Evolutionary conservation across 2,113 vertebrate genomes (phyloP).

Genomic region (Anguilla rostrata): DNA sequence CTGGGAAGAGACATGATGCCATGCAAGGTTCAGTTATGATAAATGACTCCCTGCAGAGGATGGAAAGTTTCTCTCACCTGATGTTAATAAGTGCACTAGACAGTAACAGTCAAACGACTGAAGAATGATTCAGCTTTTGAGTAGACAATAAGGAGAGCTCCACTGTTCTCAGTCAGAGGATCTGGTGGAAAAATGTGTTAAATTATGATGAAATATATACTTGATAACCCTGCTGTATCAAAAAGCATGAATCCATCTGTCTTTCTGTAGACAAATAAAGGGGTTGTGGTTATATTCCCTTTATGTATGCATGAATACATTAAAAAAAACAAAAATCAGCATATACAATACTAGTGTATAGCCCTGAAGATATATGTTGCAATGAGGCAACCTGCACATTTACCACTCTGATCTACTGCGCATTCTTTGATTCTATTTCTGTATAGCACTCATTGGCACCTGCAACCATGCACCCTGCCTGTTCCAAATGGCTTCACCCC

Average conservation of each 20-base stretch:
- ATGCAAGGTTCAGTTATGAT: background rate
- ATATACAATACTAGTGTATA: too few relatives aligned
- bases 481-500: too few relatives aligned
- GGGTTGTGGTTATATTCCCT: too few relatives aligned
- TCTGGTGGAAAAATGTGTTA: background rate
- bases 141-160: background rate
- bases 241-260: background rate
- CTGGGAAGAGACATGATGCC: background rate
- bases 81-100: constrained; percentile 3
- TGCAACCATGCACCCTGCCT: too few relatives aligned
- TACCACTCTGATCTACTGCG: too few relatives aligned
- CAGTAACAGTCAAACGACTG: background rate
- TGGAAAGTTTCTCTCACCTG: background rate
- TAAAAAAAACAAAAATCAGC: too few relatives aligned
- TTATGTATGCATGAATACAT: too few relatives aligned
- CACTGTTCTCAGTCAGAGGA: background rate
- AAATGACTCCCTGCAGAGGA: background rate
- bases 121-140: background rate
- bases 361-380: too few relatives aligned
- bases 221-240: background rate
- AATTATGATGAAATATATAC: background rate
- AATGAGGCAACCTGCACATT: too few relatives aligned
- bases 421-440: too few relatives aligned
- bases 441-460: too few relatives aligned
- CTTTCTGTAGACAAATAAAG: too few relatives aligned